Evolutionary conservation across 1,140 invertebrate genomes (phyloP), one percentile per base, ranked within the genome.

Genomic region (Bombus waltoni): DNA sequence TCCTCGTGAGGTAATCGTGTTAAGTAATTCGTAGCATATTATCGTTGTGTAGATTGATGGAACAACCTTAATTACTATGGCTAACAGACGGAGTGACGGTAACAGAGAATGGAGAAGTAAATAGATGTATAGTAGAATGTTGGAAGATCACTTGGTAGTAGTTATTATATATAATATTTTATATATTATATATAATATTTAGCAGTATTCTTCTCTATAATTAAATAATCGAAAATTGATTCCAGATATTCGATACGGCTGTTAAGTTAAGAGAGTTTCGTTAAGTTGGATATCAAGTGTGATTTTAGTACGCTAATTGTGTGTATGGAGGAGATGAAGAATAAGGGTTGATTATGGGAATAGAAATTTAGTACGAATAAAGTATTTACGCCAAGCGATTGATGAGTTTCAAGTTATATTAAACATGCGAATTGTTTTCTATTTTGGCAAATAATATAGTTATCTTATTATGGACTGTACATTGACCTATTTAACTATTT

Each of bases 1-100:
- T 75, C 13, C 28, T 59, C 42, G 25, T 75, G 35, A 40, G 25
- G 62, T n/a, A 47, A 83, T 70, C 44, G 62, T 18, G 38, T 28
- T n/a, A 77, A 65, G n/a, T 77, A 76, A 83, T 76, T 76, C 81
- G 73, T 32, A 44, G 13, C 25, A 40, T n/a, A 66, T 42, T 25
- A 47, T 53, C 2, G 15, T 28, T 11, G 5, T 3, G 9, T 25
- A 25, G 9, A 68, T 18, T 3, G 28, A n/a, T n/a, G 2, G 35
- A n/a, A 13, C 3, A 38, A 47, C 38, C 25, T 78, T 18, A 70
- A 83, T 70, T 57, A 53, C n/a, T 25, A 25, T 4, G 44, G 13
- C 1, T 82, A 38, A 66, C n/a, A 38, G 74, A 83, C 35, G 25
- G 22, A 72, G 18, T 62, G 28, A 59, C 47, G 70, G 11, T 28